Percentiles rank a stretch among this genome's conserved stretches.
These are phyloP conservation scores for Elegia similella DNA, from an alignment of 2,888 invertebrate genomes.

Conservation along the genomic window DNA sequence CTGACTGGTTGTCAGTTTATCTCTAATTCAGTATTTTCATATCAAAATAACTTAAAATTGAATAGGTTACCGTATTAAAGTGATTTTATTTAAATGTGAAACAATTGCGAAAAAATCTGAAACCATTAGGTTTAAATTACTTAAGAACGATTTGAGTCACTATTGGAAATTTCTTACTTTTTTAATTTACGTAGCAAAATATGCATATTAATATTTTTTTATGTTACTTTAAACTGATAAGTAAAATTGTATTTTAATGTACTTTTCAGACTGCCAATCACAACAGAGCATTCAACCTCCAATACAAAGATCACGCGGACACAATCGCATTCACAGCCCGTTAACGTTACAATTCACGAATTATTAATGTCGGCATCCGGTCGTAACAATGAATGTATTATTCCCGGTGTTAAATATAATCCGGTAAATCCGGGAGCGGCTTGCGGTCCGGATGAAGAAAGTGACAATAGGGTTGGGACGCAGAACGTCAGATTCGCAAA, in stretches of 20 bases:
- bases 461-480: not conserved
- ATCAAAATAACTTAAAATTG: no score
- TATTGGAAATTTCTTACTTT: no score
- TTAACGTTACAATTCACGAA: slow-evolving; percentile 9
- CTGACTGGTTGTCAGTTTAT: no score
- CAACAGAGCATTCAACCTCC: not conserved
- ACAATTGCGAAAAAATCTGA: no score
- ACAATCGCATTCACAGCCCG: not conserved
- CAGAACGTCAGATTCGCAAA: no score
- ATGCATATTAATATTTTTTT: no score
- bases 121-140: no score
- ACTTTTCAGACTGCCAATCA: not conserved
- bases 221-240: not conserved
- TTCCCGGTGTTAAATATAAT: slow-evolving; percentile 17
- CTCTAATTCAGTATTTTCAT: no score
- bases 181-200: no score
- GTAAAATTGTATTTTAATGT: not conserved
- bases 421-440: slow-evolving; percentile 8
- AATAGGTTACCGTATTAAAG: no score
- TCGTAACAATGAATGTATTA: slow-evolving; percentile 9
- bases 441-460: slow-evolving; percentile 10
- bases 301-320: not conserved
- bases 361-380: slow-evolving; percentile 10
- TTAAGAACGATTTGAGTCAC: no score
- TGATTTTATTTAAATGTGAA: no score